These are phyloP conservation scores for Larimichthys polyactis DNA, from an alignment of 2,113 vertebrate species.

Conservation along the genomic window DNA sequence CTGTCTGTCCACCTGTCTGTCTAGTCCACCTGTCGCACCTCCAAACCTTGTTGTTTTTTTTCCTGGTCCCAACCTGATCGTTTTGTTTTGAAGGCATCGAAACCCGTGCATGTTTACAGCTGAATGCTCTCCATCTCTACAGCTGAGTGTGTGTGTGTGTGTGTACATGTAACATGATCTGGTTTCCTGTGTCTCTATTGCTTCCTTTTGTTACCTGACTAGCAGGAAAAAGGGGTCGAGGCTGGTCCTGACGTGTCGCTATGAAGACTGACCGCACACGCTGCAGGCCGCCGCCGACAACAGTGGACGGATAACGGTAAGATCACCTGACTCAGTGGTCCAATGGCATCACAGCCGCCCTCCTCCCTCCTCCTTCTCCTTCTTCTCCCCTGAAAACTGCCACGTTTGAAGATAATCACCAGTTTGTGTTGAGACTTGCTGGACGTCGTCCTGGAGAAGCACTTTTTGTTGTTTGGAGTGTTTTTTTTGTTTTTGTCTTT, in stretches of 20 bases:
- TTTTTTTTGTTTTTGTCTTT: slow-evolving; percentile 43
- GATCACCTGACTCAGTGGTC: slow-evolving; percentile 85
- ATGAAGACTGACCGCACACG: slow-evolving; percentile 94
- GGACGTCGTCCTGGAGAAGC: slow-evolving; percentile 69
- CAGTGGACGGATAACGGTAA: slow-evolving; percentile 91
- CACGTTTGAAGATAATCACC: slow-evolving; percentile 54
- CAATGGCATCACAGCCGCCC: slow-evolving; percentile 67
- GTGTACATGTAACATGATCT: slow-evolving; percentile 46
- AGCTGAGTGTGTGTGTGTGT: no score
- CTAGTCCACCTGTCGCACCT: neutral
- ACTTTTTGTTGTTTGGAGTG: slow-evolving; percentile 74
- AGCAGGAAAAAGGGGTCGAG: slow-evolving; percentile 97
- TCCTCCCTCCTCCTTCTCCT: slow-evolving; percentile 33
- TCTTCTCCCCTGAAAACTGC: slow-evolving; percentile 65
- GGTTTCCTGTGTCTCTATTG: slow-evolving; percentile 86
- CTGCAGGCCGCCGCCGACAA: slow-evolving; percentile 87
- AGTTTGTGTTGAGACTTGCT: slow-evolving; percentile 39
- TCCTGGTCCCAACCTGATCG: no score
- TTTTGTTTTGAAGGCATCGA: no score
- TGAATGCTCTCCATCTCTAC: slow-evolving; percentile 1
- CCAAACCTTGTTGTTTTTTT: no score
- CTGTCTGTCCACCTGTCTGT: slow-evolving; percentile 5
- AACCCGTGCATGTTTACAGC: no score
- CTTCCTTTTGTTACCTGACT: slow-evolving; percentile 99
- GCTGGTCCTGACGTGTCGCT: slow-evolving; percentile 94